Conservation (phyloP, 2,797 vertebrate species). For the Argya squamiceps region DNA sequence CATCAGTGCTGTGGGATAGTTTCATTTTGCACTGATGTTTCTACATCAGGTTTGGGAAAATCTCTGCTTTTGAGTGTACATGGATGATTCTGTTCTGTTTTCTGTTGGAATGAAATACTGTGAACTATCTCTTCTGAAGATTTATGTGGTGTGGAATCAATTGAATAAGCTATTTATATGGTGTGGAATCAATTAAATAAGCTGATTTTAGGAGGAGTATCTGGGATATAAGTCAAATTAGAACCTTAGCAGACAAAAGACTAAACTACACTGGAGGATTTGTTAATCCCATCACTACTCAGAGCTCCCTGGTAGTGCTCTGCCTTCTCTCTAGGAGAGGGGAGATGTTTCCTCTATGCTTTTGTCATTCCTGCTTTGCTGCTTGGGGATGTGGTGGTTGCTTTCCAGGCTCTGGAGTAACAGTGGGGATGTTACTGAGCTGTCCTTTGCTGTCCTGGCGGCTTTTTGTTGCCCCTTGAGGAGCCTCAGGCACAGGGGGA, state of each 20-base stretch:
- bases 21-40: background rate
- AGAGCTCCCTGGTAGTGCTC: background rate
- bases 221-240: background rate
- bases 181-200: background rate
- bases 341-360: background rate
- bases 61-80: background rate
- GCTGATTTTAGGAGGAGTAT: background rate
- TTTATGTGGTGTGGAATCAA: background rate
- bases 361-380: background rate
- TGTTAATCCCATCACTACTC: background rate
- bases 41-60: background rate
- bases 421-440: background rate
- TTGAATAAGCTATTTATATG: background rate
- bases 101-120: background rate
- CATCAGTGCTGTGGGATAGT: background rate
- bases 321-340: background rate
- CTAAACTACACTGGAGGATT: background rate
- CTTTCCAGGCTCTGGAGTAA: background rate
- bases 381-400: background rate
- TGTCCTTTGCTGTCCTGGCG: background rate
- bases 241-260: background rate
- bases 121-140: background rate
- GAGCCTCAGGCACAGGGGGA: background rate
- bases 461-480: background rate
- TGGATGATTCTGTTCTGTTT: background rate